These are phyloP conservation scores for Pemphredon lugubris DNA, from an alignment of 2,888 invertebrate genomes.

Conservation along the genomic window DNA sequence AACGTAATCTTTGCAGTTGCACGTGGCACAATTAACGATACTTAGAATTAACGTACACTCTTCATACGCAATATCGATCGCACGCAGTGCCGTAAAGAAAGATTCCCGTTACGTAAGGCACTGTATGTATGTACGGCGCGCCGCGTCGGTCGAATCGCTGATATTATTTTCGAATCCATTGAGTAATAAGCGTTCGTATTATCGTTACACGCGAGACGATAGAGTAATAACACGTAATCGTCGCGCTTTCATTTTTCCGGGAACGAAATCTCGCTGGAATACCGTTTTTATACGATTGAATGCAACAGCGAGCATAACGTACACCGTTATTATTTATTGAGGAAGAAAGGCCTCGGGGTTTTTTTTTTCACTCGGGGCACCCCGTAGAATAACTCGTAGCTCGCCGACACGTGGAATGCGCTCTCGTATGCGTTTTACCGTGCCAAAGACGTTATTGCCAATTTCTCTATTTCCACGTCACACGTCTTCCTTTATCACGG, in stretches of 20 bases:
- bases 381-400: conserved; percentile 23
- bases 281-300: conserved; percentile 5
- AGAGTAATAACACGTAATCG: too few relatives aligned
- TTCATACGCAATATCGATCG: neutral
- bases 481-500: neutral
- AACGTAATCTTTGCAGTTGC: conserved; percentile 42
- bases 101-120: conserved; percentile 7
- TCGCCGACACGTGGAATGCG: conserved; percentile 40
- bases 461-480: conserved; percentile 24
- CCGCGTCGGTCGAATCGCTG: too few relatives aligned
- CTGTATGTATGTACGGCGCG: too few relatives aligned
- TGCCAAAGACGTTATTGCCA: conserved; percentile 30
- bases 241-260: neutral
- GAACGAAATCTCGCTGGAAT: neutral
- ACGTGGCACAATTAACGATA: too few relatives aligned
- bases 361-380: conserved; percentile 33
- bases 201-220: too few relatives aligned
- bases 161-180: conserved; percentile 2
- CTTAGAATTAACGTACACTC: too few relatives aligned
- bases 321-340: conserved; percentile 46
- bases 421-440: conserved; percentile 28
- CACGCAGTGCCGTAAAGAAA: conserved; percentile 4
- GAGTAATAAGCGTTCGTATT: neutral
- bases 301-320: conserved; percentile 19
- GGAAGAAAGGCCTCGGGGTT: conserved; percentile 30